A percentile compares a stretch with the other conserved stretches of the same genome.
phyloP scores from a whole-genome alignment of 2,797 vertebrate genomes.

The Mergus octosetaceus region DNA sequence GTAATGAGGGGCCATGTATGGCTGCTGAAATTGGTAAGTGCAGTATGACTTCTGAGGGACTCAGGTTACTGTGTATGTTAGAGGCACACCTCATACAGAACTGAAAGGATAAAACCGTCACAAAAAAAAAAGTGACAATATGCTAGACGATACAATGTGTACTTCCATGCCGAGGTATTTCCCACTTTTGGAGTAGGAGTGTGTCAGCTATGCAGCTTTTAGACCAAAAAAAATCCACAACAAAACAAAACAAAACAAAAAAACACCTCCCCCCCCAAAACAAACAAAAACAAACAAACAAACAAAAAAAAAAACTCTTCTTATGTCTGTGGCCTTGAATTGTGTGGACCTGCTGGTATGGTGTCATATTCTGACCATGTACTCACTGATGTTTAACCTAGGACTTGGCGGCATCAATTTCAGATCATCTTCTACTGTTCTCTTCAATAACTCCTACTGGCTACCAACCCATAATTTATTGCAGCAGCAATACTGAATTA shows the following conservation, averaged over 20 bases:
- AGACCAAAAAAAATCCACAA: not conserved
- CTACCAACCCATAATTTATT: not conserved
- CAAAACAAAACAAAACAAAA: too few relatives aligned
- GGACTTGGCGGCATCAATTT: not conserved
- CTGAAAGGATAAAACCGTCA: not conserved
- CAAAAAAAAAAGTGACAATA: not conserved
- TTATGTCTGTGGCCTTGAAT: not conserved
- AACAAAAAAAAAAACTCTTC: not conserved
- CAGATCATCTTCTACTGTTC: not conserved
- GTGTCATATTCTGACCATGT: not conserved
- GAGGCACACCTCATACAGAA: not conserved
- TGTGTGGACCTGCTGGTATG: not conserved
- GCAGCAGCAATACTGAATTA: not conserved
- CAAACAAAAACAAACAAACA: too few relatives aligned
- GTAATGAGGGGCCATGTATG: too few relatives aligned
- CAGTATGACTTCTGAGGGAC: not conserved
- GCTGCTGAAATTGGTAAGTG: not conserved
- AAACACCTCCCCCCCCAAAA: not conserved
- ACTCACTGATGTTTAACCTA: not conserved
- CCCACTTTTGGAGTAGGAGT: not conserved
- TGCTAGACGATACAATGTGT: not conserved
- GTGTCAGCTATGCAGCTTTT: not conserved
- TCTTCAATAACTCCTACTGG: not conserved
- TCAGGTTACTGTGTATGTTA: not conserved
- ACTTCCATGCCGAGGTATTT: not conserved